These are phyloP conservation scores for Smittia sp. DNA, from an alignment of 2,888 invertebrate genomes.

Conservation along the genomic window DNA sequence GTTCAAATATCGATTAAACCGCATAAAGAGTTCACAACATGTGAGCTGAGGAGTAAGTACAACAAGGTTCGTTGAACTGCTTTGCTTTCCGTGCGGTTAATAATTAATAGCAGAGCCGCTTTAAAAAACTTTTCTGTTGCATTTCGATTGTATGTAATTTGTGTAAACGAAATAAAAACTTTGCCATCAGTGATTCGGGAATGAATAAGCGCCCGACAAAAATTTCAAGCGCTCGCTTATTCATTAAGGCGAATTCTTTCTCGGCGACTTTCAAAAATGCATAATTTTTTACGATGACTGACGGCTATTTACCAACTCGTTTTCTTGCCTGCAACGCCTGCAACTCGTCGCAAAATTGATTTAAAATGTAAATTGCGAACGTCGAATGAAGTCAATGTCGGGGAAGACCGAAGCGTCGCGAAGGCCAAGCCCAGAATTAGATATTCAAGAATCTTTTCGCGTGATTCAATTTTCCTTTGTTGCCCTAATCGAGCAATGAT, in stretches of 20 bases:
- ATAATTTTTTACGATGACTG: neutral
- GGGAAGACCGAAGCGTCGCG: neutral
- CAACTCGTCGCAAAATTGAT: neutral
- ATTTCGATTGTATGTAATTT: too few species aligned
- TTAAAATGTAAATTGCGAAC: neutral
- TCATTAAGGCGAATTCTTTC: neutral
- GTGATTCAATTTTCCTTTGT: neutral
- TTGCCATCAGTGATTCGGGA: too few species aligned
- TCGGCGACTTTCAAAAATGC: neutral
- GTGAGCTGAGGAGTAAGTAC: neutral
- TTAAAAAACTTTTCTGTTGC: too few species aligned
- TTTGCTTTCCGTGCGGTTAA: slow-evolving; percentile 22
- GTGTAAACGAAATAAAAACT: too few species aligned
- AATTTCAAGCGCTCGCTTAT: neutral
- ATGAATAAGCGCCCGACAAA: too few species aligned
- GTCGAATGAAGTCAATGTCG: neutral
- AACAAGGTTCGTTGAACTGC: slow-evolving; percentile 21
- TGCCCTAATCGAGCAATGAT: too few species aligned
- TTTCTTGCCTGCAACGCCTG: neutral
- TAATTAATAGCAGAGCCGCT: slow-evolving; percentile 11
- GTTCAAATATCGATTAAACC: neutral
- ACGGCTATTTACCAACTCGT: neutral
- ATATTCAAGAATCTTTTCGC: neutral
- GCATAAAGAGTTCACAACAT: slow-evolving; percentile 2
- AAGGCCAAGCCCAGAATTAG: neutral